phyloP scores from a whole-genome alignment of 2,888 invertebrate species.

The Asteroscopus sphinx region DNA sequence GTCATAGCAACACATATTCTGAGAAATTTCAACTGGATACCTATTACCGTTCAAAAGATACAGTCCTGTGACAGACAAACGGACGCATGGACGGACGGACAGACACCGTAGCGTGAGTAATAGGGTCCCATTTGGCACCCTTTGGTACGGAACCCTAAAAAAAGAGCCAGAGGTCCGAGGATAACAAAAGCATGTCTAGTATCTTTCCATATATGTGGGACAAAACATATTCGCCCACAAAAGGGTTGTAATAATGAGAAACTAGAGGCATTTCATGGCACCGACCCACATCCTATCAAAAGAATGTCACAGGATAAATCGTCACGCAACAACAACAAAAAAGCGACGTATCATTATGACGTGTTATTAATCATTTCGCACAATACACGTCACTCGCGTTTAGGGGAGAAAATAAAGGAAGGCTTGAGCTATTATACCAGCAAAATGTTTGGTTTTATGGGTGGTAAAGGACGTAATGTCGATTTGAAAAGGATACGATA shows the following conservation, averaged over 20 bases:
- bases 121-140: no score
- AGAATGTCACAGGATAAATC: conserved; percentile 77
- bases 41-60: no score
- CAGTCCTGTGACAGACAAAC: no score
- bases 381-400: conserved; percentile 79
- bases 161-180: no score
- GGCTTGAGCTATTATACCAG: conserved; percentile 80
- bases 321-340: conserved; percentile 67
- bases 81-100: no score
- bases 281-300: conserved; percentile 77
- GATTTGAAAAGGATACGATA: conserved; percentile 37
- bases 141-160: no score
- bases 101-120: no score
- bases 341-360: conserved; percentile 82
- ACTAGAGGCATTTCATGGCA: conserved; percentile 43
- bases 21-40: no score
- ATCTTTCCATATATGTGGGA: not conserved
- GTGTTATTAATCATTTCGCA: conserved; percentile 84
- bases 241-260: conserved; percentile 31
- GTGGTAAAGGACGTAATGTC: conserved; percentile 57
- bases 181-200: not conserved
- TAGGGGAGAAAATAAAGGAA: conserved; percentile 77
- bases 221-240: conserved; percentile 7
- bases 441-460: conserved; percentile 75
- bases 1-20: no score